Conservation (phyloP, 1,140 invertebrate species). For the Pararge aegeria region DNA sequence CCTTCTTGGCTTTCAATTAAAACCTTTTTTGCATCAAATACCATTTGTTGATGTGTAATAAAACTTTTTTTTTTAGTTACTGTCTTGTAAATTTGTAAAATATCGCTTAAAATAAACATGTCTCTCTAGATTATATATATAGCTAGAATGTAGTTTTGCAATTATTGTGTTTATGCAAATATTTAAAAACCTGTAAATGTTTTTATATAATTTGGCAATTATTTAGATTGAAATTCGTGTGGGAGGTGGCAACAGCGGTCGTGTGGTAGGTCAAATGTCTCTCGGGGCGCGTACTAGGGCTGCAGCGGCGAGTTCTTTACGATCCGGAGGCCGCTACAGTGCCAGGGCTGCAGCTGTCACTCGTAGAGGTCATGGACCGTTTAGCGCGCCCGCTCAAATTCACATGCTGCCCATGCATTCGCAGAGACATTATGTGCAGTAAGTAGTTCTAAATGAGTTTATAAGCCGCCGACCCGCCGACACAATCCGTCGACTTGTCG, state of each 20-base stretch:
- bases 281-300: conserved; percentile 59
- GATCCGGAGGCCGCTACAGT: conserved; percentile 61
- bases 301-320: conserved; percentile 62
- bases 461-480: too few species aligned
- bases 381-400: conserved; percentile 62
- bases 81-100: too few species aligned
- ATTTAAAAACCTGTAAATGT: neutral
- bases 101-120: too few species aligned
- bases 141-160: too few species aligned
- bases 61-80: too few species aligned
- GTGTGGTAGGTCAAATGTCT: conserved; percentile 75
- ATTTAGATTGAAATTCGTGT: conserved; percentile 44
- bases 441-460: conserved; percentile 34
- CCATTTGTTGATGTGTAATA: too few species aligned
- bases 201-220: neutral
- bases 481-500: too few species aligned
- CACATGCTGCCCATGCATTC: conserved; percentile 71
- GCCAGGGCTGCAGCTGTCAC: conserved; percentile 69
- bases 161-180: too few species aligned
- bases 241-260: conserved; percentile 72
- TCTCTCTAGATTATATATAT: too few species aligned
- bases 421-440: conserved; percentile 71
- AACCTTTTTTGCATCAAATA: too few species aligned
- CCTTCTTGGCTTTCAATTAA: too few species aligned
- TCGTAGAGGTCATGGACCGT: conserved; percentile 59